Conservation (phyloP, 2,113 vertebrate genomes). For the Sturnira hondurensis region DNA sequence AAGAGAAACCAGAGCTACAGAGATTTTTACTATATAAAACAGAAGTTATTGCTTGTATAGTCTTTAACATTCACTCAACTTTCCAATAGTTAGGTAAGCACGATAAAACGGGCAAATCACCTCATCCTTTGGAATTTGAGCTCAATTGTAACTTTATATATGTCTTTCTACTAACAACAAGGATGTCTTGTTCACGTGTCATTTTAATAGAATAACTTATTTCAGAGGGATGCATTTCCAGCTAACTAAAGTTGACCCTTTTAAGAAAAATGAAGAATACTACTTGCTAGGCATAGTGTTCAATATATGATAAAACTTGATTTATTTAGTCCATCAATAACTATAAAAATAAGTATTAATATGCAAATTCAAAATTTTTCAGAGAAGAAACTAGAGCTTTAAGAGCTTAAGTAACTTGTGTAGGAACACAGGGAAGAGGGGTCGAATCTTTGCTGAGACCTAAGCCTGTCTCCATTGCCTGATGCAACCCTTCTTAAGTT, state of each 20-base stretch:
- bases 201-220: neutral
- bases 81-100: neutral
- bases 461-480: neutral
- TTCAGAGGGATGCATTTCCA: neutral
- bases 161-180: neutral
- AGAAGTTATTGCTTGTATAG: neutral
- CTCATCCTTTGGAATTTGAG: neutral
- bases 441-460: neutral
- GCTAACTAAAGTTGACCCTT: neutral
- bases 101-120: neutral
- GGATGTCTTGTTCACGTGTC: neutral
- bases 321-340: constrained; percentile 21
- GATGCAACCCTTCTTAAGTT: neutral
- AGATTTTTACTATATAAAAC: neutral
- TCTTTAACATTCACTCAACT: neutral
- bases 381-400: neutral
- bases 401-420: neutral
- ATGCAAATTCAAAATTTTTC: neutral
- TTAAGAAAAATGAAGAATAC: neutral
- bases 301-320: neutral
- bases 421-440: neutral
- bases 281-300: neutral
- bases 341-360: neutral
- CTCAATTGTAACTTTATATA: neutral
- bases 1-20: neutral